Conservation (phyloP, 2,888 invertebrate species). For the Himalopsyche kuldschensis region DNA sequence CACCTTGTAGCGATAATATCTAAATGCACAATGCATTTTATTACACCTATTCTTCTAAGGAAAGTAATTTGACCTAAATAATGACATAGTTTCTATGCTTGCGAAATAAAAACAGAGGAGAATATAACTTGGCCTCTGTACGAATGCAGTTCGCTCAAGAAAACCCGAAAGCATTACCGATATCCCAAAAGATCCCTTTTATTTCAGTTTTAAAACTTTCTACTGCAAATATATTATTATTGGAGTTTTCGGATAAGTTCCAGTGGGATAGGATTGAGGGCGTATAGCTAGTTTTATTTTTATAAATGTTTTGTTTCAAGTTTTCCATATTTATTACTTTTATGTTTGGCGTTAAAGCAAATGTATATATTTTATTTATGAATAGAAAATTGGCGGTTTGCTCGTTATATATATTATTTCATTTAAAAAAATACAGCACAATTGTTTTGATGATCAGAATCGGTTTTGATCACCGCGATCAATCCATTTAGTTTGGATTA, state of each 20-base stretch:
- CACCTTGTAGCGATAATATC: neutral
- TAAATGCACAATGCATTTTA: conserved; percentile 4
- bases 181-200: conserved; percentile 36
- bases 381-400: too few species aligned
- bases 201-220: conserved; percentile 38
- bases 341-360: neutral
- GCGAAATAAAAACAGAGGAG: neutral
- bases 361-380: neutral
- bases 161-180: conserved; percentile 32
- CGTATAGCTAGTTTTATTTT: neutral
- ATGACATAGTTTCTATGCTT: conserved; percentile 1
- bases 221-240: conserved; percentile 37
- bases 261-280: conserved; percentile 6
- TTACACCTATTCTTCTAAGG: neutral
- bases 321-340: neutral
- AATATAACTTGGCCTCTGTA: neutral
- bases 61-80: conserved; percentile 15
- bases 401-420: too few species aligned
- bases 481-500: too few species aligned
- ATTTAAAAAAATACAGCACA: too few species aligned
- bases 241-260: conserved; percentile 35
- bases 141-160: conserved; percentile 10
- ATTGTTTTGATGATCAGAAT: too few species aligned
- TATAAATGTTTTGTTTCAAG: neutral
- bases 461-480: too few species aligned